Evolutionary conservation across 2,888 invertebrate genomes (phyloP), one percentile per base, ranked within the genome.

Genomic region (Pseudococcus longispinus): DNA sequence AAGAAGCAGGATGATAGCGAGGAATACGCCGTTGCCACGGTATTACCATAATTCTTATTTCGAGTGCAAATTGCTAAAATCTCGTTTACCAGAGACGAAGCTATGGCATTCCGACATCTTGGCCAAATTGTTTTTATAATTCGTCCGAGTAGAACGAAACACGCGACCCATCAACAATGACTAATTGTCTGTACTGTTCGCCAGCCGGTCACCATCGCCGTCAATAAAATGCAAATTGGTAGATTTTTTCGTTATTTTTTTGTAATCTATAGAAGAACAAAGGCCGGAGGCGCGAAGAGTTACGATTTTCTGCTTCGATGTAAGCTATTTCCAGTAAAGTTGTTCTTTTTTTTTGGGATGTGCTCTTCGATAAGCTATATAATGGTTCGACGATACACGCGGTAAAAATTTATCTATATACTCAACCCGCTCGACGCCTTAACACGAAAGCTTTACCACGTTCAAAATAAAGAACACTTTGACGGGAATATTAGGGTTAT

Each of bases 21-120:
- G 11, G 44, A 44, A 51, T n/a, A 51, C 51, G 51, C 74, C 77
- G 18, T 11, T 11, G 42, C n/a, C n/a, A 18, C n/a, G 70, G 70
- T 42, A 80, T 80, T 80, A 80, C 37, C 77, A 80, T 80, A 80
- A 80, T 80, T 80, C 77, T 80, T 80, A 80, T 80, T 80, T 42
- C 77, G 42, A 80, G 77, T 80, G 77, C 77, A 80, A 80, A 80
- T 80, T 80, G 77, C 42, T 80, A 13, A n/a, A 80, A 80, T 80
- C 77, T 80, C 77, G 42, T 80, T 70, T 29, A 18, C 15, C 77
- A 18, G 23, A 80, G 20, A 80, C 77, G 37, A 37, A 1, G 11
- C 2, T 80, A n/a, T n/a, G n/a, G 74, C 18, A 74, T 37, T 32
- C 26, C 74, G 32, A 74, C 42, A 80, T 80, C 42, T 80, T 20